These are phyloP conservation scores for Callopanchax toddi DNA, from an alignment of 2,113 vertebrate species.

Conservation along the genomic window DNA sequence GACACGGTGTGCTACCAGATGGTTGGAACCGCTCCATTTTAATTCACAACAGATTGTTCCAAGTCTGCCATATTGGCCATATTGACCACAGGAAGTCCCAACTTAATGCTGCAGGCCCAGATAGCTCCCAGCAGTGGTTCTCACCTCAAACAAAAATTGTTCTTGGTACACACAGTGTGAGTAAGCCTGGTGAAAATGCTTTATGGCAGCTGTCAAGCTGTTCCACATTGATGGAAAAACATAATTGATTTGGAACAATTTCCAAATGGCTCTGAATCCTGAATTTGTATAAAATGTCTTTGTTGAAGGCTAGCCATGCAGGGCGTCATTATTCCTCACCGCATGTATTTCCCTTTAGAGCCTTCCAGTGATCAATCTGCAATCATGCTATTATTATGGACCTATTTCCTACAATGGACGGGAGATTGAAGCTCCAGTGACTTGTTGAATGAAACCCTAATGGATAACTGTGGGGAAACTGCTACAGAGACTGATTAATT, in stretches of 20 bases:
- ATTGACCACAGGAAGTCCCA: slow-evolving; percentile 37
- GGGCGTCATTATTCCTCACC: slow-evolving; percentile 67
- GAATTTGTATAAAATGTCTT: slow-evolving; percentile 57
- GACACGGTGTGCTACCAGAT: slow-evolving; percentile 48
- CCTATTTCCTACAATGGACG: slow-evolving; percentile 81
- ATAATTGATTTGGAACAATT: slow-evolving; percentile 57
- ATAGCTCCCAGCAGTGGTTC: slow-evolving; percentile 47
- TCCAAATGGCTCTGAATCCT: slow-evolving; percentile 33
- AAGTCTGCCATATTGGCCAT: slow-evolving; percentile 6
- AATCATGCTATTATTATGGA: slow-evolving; percentile 85
- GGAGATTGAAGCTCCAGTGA: slow-evolving; percentile 80
- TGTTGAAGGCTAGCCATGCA: slow-evolving; percentile 38
- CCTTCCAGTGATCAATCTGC: slow-evolving; percentile 71
- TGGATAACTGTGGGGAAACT: slow-evolving; percentile 82
- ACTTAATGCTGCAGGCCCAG: slow-evolving; percentile 50
- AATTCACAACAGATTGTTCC: slow-evolving; percentile 59
- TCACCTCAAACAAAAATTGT: slow-evolving; percentile 38
- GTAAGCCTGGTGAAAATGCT: slow-evolving; percentile 36
- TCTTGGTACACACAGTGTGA: slow-evolving; percentile 27
- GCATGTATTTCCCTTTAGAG: slow-evolving; percentile 62
- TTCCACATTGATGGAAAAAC: slow-evolving; percentile 49
- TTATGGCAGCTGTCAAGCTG: slow-evolving; percentile 31
- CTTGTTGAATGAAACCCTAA: slow-evolving; percentile 78
- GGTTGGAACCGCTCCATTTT: slow-evolving; percentile 47
- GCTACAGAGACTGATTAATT: slow-evolving; percentile 91